These are phyloP conservation scores for Cerceris ruficornis DNA, from an alignment of 2,888 invertebrate genomes.

Conservation along the genomic window DNA sequence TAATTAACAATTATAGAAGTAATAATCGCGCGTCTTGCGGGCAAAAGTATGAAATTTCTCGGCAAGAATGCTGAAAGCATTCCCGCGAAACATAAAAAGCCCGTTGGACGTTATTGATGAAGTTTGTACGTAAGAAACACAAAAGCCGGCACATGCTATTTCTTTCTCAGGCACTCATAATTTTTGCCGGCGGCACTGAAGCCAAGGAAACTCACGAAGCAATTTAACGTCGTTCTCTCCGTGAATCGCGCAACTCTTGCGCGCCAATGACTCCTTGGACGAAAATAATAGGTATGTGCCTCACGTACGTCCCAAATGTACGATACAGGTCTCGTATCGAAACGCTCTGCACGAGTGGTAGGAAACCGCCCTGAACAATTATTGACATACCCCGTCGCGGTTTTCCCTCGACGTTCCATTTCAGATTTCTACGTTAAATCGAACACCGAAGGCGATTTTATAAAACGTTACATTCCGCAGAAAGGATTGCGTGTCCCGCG, in stretches of 20 bases:
- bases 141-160: background rate
- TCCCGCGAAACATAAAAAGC: background rate
- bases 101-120: slow-evolving; percentile 13
- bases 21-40: no score
- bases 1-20: no score
- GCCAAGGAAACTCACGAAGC: slow-evolving; percentile 24
- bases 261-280: slow-evolving; percentile 54
- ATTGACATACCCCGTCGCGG: slow-evolving; percentile 44
- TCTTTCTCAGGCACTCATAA: background rate
- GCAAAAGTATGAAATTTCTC: no score
- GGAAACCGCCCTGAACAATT: slow-evolving; percentile 46
- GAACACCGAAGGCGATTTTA: background rate
- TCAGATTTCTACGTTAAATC: slow-evolving; percentile 11
- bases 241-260: slow-evolving; percentile 61
- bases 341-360: slow-evolving; percentile 24
- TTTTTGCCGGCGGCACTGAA: background rate
- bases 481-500: no score
- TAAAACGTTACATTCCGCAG: no score
- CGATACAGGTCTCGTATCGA: slow-evolving; percentile 53
- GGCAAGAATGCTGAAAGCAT: background rate
- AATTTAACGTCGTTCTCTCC: slow-evolving; percentile 49
- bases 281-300: slow-evolving; percentile 55
- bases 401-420: background rate
- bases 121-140: slow-evolving; percentile 7
- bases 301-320: slow-evolving; percentile 63